phyloP scores from a whole-genome alignment of 2,888 invertebrate genomes.

The Dexiosoma caninum region DNA sequence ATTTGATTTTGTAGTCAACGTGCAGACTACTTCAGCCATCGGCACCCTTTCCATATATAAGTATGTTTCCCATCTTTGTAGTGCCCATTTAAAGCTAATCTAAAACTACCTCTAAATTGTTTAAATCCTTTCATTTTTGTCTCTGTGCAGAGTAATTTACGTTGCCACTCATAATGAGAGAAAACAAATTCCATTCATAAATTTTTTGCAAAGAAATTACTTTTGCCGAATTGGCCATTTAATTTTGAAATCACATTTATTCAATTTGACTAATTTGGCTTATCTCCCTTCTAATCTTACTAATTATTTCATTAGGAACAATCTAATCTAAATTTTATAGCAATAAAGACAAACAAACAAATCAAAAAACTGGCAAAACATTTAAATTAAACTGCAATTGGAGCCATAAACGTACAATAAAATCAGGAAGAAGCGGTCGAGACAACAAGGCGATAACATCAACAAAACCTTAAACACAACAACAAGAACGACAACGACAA shows the following conservation, averaged over 20 bases:
- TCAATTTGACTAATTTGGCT: constrained; percentile 17
- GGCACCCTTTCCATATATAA: no score
- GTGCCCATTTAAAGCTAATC: no score
- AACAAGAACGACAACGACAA: no score
- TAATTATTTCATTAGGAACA: constrained; percentile 43
- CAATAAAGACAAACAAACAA: constrained; percentile 1
- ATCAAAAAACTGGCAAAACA: constrained; percentile 47
- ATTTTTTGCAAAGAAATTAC: background rate
- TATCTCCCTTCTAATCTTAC: constrained; percentile 19
- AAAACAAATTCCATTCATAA: background rate
- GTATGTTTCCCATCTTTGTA: no score
- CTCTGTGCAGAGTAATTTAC: background rate
- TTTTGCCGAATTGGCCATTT: background rate
- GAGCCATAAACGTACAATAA: constrained; percentile 1
- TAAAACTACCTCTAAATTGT: no score
- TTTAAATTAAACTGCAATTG: constrained; percentile 46
- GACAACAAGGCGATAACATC: constrained; percentile 3
- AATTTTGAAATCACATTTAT: constrained; percentile 29
- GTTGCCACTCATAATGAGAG: background rate
- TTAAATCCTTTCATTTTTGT: background rate
- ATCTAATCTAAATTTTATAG: constrained; percentile 30
- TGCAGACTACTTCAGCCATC: no score
- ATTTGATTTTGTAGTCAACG: no score
- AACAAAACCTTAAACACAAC: background rate
- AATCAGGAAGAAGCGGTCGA: constrained; percentile 14